Conservation (phyloP, 2,113 vertebrate genomes). For the Tragelaphus imberbis region DNA sequence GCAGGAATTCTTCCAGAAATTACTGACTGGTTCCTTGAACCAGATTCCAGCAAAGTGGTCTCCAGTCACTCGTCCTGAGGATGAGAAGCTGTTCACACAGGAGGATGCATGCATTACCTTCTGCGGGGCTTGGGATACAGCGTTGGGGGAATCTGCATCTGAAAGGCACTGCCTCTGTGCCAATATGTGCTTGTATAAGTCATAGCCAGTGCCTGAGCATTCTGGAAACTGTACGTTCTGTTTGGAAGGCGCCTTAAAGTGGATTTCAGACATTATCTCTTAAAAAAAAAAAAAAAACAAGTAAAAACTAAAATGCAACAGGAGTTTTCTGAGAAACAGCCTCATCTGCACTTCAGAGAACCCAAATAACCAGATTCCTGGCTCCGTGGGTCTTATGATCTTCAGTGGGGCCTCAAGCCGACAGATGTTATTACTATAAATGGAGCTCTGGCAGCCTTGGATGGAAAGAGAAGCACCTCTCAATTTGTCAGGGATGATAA, state of each 20-base stretch:
- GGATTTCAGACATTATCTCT: neutral
- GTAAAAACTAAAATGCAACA: neutral
- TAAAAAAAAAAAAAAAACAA: neutral
- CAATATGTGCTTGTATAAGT: neutral
- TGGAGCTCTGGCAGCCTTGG: neutral
- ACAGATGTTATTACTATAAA: constrained; percentile 42
- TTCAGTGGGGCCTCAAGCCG: neutral
- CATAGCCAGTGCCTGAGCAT: neutral
- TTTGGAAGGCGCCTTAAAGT: neutral
- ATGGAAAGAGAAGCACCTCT: constrained; percentile 28
- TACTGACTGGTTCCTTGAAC: neutral
- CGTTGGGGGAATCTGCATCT: accelerated
- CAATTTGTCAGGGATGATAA: constrained; percentile 20
- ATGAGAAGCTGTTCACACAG: neutral
- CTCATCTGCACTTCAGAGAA: constrained; percentile 6
- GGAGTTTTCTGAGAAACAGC: neutral
- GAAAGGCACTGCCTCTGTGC: neutral
- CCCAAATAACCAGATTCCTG: neutral
- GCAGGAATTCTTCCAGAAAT: neutral
- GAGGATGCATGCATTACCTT: accelerated
- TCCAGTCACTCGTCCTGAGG: neutral
- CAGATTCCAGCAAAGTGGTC: neutral
- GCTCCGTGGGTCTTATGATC: neutral
- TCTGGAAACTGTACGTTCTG: neutral
- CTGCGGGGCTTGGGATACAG: neutral